Evolutionary conservation across 1,140 invertebrate genomes (phyloP), one percentile per base, ranked within the genome.

Genomic region (Drosophila elegans): DNA sequence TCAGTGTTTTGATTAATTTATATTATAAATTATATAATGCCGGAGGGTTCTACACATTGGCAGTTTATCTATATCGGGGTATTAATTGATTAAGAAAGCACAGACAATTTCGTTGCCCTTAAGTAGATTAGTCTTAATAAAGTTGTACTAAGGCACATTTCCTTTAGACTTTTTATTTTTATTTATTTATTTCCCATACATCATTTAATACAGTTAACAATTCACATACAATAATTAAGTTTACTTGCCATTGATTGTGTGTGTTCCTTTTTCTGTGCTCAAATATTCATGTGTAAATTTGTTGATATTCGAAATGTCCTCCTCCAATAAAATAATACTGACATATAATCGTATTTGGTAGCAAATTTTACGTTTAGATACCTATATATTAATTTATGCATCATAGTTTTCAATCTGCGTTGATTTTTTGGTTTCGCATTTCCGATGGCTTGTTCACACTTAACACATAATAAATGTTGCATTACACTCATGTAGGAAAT

Each of bases 191-290:
- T 82, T 69, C 42, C 67, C 83, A 72, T 88, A 88, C 80, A 89
- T 84, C 68, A 46, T 89, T 83, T 84, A 88, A 89, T 89, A 88
- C 84, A 89, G 75, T 84, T 84, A 89, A 89, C 84, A 89, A 74
- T 89, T 84, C 76, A 89, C 84, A 89, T 89, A 84, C 80, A 89
- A 72, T 89, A 78, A 89, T 89, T 83, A 84, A 77, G 73, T 89
- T 88, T 89, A 89, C 67, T 89, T 89, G 77, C 61, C 73, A 68
- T 89, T 89, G 84, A 89, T 89, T 89, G 84, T 89, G 59, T 78
- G 74, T 78, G 80, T 72, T 88, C 62, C 64, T 53, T 57, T 63
- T 67, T 69, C 53, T 67, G 60, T 77, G 76, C 59, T 57, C 62
- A 60, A 76, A 72, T 68, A 56, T 77, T 66, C 66, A 42, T 84